Evolutionary conservation across 1,140 invertebrate genomes (phyloP).

Genomic region (Orussus abietinus): DNA sequence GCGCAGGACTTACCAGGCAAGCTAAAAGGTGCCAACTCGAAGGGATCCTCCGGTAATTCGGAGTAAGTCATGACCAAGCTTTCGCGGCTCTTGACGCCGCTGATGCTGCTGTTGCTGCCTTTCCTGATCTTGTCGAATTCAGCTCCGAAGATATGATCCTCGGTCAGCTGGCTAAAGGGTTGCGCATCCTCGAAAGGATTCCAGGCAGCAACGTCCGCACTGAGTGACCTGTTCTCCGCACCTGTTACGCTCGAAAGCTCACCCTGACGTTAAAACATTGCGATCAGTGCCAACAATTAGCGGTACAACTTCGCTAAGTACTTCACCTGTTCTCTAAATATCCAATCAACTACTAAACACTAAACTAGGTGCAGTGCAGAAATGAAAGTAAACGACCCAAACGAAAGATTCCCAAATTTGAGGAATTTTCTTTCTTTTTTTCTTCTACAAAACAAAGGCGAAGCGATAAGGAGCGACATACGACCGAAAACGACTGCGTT

Average conservation of each 20-base stretch:
- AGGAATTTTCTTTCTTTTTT: no score
- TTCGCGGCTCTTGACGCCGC: conserved; percentile 72
- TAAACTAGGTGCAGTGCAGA: conserved; percentile 19
- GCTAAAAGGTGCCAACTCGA: conserved; percentile 77
- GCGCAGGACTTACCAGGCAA: conserved; percentile 61
- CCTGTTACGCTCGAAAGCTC: conserved; percentile 49
- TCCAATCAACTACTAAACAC: conserved; percentile 3
- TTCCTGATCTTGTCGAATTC: conserved; percentile 82
- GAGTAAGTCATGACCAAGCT: conserved; percentile 72
- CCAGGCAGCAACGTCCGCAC: conserved; percentile 67
- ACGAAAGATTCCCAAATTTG: no score
- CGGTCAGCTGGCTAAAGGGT: conserved; percentile 72
- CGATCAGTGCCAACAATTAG: no score
- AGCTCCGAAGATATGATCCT: conserved; percentile 81
- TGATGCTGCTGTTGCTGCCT: conserved; percentile 78
- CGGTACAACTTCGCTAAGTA: no score
- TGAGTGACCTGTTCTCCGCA: conserved; percentile 57
- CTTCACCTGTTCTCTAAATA: not conserved
- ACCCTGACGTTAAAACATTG: conserved; percentile 39
- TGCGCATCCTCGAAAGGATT: conserved; percentile 77
- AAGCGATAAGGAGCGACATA: no score
- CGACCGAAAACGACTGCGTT: no score
- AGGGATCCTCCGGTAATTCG: conserved; percentile 68
- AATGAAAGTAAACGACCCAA: no score
- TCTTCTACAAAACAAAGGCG: no score